Evolutionary conservation across 2,888 invertebrate species (phyloP), one percentile per base, ranked within the genome.

Genomic region (Dioctria rufipes): DNA sequence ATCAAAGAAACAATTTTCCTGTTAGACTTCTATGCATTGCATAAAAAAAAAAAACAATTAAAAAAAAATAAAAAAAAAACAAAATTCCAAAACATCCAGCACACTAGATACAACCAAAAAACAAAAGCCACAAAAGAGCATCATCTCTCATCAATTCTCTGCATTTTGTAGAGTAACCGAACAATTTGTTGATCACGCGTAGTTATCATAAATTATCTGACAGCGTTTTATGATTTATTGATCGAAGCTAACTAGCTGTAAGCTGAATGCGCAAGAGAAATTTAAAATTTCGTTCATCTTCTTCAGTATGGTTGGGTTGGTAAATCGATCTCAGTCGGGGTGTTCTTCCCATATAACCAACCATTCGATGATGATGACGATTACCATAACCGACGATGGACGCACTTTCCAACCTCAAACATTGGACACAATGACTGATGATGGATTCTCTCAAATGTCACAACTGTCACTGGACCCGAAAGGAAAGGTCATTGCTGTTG

Each of bases 201-300:
- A 82, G 80, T 82, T 82, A 82, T 81, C 82, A 82, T 82, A 81
- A 82, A 82, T 82, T 81, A 82, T 82, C 82, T 75, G 75, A 79
- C 78, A 82, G 80, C 78, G 63, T 75, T 42, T 63, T 82, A 82
- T 82, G 82, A 82, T 82, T 82, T 82, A 82, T 80, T 80, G 80
- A 75, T 78, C 46, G 54, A 40, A 39, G 46, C 37, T 77, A 77
- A 63, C 63, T 63, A 63, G 77, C 63, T 6, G 25, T 25, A 25
- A 25, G 25, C 25, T 54, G 42, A 42, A 42, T 25, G 25, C 13
- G 58, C 13, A n/a, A 73, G 58, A 39, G 58, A 73, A 73, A 60
- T 25, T 25, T 25, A 25, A 25, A 25, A 25, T 73, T 77, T 77
- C 77, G 46, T 77, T 77, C 46, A 49, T 61, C 63, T 63, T 49